Evolutionary conservation across 1,140 invertebrate species (phyloP).

Genomic region (Chlorops oryzae): DNA sequence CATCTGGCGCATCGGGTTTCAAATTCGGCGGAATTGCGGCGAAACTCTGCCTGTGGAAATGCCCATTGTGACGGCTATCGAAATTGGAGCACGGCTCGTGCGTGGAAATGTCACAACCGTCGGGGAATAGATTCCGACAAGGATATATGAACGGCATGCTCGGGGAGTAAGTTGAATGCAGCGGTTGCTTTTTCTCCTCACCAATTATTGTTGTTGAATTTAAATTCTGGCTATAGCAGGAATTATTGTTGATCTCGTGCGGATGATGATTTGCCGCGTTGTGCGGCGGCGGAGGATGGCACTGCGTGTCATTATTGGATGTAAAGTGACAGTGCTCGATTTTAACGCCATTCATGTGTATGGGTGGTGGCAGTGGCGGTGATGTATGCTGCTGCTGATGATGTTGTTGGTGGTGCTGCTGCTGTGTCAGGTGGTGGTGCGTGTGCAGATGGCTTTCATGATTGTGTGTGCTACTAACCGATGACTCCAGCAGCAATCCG

Average conservation of each 20-base stretch:
- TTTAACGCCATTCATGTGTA: no score
- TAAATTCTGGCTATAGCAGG: slow-evolving; percentile 33
- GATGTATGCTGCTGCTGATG: slow-evolving; percentile 14
- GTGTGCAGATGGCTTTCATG: slow-evolving; percentile 3
- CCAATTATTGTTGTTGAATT: slow-evolving; percentile 10
- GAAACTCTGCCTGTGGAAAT: no score
- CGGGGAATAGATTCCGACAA: slow-evolving; percentile 42
- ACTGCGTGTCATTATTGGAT: no score
- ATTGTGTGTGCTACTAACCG: no score
- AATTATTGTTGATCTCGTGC: slow-evolving; percentile 38
- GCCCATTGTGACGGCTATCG: slow-evolving; percentile 14
- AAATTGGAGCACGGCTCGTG: slow-evolving; percentile 18
- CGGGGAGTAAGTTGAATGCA: slow-evolving; percentile 3
- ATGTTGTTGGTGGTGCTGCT: slow-evolving; percentile 12
- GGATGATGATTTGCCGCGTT: slow-evolving; percentile 17
- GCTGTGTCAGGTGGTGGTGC: slow-evolving; percentile 18
- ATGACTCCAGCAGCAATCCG: not conserved
- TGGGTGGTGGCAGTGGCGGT: no score
- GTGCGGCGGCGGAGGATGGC: not conserved
- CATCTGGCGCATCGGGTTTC: not conserved
- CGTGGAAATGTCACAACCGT: slow-evolving; percentile 35
- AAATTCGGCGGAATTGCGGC: not conserved
- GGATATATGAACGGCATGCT: slow-evolving; percentile 34
- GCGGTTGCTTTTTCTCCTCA: not conserved
- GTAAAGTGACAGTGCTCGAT: no score